A percentile compares a stretch with the other conserved stretches of the same genome.
These are phyloP conservation scores for Sciurus niger DNA, from an alignment of 2,113 vertebrate species.

Conservation along the genomic window DNA sequence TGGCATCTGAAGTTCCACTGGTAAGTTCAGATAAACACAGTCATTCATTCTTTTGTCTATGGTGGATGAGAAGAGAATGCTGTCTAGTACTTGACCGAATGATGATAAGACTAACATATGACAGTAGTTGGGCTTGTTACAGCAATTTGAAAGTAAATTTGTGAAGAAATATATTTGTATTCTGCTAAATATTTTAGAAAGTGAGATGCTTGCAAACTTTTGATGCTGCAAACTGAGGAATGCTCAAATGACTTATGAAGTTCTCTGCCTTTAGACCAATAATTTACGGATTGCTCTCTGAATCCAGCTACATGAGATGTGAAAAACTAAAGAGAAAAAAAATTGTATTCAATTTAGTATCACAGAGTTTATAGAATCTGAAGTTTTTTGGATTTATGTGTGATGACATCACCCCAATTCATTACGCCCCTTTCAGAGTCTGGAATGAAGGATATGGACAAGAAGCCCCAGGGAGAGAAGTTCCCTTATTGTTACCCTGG, in stretches of 20 bases:
- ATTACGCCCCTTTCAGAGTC: too few relatives aligned
- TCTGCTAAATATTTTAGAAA: constrained; percentile 25
- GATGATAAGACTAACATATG: too few relatives aligned
- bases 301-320: neutral
- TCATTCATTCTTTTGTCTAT: neutral
- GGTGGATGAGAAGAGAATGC: neutral
- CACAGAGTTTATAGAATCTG: neutral
- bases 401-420: too few relatives aligned
- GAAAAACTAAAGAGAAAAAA: neutral
- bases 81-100: neutral
- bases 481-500: too few relatives aligned
- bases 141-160: neutral
- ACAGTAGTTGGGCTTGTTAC: rapidly evolving
- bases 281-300: neutral
- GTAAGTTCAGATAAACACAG: neutral
- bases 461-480: too few relatives aligned
- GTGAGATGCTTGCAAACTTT: neutral
- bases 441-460: too few relatives aligned
- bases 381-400: neutral
- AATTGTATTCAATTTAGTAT: neutral
- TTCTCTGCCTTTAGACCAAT: neutral
- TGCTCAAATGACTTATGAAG: neutral
- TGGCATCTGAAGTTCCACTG: neutral
- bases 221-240: neutral
- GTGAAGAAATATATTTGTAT: neutral